A percentile compares a stretch with the other conserved stretches of the same genome.
Evolutionary conservation across 2,797 vertebrate species (phyloP).

Genomic region (Otus scops): DNA sequence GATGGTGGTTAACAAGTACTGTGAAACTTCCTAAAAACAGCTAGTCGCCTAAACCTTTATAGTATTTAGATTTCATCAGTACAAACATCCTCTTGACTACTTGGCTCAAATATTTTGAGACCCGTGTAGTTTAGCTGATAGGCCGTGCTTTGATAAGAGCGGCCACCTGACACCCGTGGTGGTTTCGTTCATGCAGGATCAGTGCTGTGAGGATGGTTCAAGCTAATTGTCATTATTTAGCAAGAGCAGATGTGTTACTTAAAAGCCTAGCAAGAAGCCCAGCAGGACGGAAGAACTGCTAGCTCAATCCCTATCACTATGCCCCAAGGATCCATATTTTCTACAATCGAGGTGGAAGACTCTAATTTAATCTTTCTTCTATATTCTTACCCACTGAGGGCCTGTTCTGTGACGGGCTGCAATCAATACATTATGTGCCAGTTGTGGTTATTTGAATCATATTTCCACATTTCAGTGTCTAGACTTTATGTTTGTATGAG

Average conservation of each 20-base stretch:
- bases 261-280: background rate
- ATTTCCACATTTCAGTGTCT: conserved; percentile 67
- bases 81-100: background rate
- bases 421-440: conserved; percentile 18
- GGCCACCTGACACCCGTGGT: background rate
- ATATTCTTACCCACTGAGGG: background rate
- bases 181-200: rapidly evolving
- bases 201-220: background rate
- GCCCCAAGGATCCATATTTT: conserved; percentile 18
- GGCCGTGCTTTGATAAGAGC: background rate
- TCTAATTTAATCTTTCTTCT: conserved; percentile 22
- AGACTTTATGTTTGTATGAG: conserved; percentile 60
- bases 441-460: conserved; percentile 61
- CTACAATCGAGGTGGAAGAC: background rate
- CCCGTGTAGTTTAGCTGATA: background rate
- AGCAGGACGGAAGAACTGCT: background rate
- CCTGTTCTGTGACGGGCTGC: background rate
- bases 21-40: background rate
- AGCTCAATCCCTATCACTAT: background rate
- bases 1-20: background rate
- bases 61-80: background rate
- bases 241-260: background rate
- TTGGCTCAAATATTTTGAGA: background rate
- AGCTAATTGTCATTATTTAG: background rate
- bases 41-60: background rate